These are phyloP conservation scores for Lepilemur ruficaudatus DNA, from an alignment of 2,797 vertebrate species.

Conservation along the genomic window DNA sequence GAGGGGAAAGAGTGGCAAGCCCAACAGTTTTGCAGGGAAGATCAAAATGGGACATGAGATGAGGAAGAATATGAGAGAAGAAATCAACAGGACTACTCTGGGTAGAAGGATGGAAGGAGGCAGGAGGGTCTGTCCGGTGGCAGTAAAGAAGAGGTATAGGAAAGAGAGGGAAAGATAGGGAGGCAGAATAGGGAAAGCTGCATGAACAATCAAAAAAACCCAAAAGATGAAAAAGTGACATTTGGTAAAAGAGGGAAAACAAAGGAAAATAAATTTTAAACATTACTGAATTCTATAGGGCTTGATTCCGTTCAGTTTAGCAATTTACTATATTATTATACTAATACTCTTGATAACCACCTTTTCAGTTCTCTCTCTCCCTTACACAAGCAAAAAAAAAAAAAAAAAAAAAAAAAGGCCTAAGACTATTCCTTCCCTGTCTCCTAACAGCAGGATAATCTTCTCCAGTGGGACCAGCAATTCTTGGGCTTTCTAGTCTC, in stretches of 20 bases:
- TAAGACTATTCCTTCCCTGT: neutral
- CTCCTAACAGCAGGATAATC: neutral
- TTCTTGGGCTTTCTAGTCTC: neutral
- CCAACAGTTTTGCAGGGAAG: neutral
- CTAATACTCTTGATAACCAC: neutral
- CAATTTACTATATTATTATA: neutral
- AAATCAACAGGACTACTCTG: neutral
- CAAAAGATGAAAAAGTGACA: neutral
- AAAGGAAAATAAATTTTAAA: neutral
- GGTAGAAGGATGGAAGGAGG: neutral
- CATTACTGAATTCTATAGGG: neutral
- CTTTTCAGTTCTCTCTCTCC: neutral
- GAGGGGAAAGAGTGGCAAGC: neutral
- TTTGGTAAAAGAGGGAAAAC: neutral
- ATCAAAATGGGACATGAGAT: neutral
- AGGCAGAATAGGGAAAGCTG: neutral
- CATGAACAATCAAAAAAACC: neutral
- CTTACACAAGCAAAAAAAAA: neutral
- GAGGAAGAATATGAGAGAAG: neutral
- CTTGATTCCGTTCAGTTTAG: neutral
- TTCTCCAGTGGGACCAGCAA: neutral
- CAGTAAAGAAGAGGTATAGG: neutral
- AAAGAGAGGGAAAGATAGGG: neutral
- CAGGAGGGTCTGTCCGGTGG: neutral
- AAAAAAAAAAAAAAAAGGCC: neutral